A percentile compares a stretch with the other conserved stretches of the same genome.
Conservation (phyloP, 2,113 vertebrate species). For the Sisor rabdophorus region DNA sequence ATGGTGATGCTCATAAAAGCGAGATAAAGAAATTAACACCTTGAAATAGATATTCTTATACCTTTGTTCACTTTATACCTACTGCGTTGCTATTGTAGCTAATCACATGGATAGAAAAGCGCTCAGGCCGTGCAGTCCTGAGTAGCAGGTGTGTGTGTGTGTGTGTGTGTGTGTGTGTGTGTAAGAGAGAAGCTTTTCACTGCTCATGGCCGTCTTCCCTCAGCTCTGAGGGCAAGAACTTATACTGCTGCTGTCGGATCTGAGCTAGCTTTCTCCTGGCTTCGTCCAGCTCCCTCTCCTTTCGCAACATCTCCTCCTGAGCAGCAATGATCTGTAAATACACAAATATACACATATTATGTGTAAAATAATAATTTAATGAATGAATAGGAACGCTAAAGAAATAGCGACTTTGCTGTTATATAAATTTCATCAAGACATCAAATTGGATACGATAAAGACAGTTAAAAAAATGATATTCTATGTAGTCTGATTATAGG, state of each 20-base stretch:
- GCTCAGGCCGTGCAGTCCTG: slow-evolving; percentile 43
- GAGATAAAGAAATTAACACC: slow-evolving; percentile 51
- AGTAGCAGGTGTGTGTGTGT: slow-evolving; percentile 37
- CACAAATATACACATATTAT: slow-evolving; percentile 18
- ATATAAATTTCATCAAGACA: neutral
- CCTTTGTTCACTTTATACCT: slow-evolving; percentile 49
- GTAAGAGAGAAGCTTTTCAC: slow-evolving; percentile 50
- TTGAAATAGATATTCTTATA: slow-evolving; percentile 54
- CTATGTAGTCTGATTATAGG: no score
- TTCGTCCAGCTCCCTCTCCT: slow-evolving; percentile 91
- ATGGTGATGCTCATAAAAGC: slow-evolving; percentile 45
- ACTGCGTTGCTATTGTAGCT: slow-evolving; percentile 35
- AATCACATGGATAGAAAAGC: slow-evolving; percentile 21
- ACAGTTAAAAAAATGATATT: no score
- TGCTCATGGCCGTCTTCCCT: slow-evolving; percentile 79
- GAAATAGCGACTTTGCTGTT: neutral
- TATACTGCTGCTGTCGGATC: slow-evolving; percentile 97
- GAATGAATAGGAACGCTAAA: neutral
- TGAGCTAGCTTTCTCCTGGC: slow-evolving; percentile 90
- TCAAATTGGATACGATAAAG: neutral
- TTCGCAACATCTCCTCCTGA: slow-evolving; percentile 97
- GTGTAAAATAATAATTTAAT: neutral
- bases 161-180: slow-evolving; percentile 20
- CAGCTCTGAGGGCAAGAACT: slow-evolving; percentile 93
- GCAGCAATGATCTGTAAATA: slow-evolving; percentile 87